Evolutionary conservation across 2,888 invertebrate genomes (phyloP), one percentile per base, ranked within the genome.

Genomic region (Drosophila cognata): DNA sequence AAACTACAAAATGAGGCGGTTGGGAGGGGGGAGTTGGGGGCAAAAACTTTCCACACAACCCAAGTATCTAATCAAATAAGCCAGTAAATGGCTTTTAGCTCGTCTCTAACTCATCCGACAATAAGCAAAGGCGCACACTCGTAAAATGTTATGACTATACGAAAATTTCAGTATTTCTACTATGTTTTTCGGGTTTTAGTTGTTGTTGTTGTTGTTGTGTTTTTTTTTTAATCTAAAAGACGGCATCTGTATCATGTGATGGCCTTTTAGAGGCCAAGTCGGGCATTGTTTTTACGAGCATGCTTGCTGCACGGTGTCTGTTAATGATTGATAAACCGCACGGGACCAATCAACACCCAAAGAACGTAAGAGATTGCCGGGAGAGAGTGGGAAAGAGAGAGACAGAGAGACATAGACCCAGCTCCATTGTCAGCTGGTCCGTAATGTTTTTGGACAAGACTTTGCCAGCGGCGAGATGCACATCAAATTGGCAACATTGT

Each of bases 241-340:
- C 82, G 71, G 70, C 74, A 84, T 81, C 79, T 84, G 79, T 84
- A 81, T 77, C 81, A 81, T 78, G 79, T 55, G 83, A 88, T 85
- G 88, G 88, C 73, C 90, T 82, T 84, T 89, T 82, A 89, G 84
- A 77, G 87, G 84, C 74, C 74, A 78, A 72, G 66, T 71, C 38
- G 71, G 63, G 67, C 81, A 67, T 81, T 84, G 71, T 57, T 88
- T 81, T 88, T 83, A 88, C 74, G 87, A 69, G 73, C 74, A 28
- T 41, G 35, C 16, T 46, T 10, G 36, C 28, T 35, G 29, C 35
- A 48, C 52, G 81, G 56, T 80, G 84, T 67, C 71, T 81, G 70
- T 90, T 86, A 84, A 89, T 90, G 90, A 89, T 87, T 86, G 89
- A 90, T 83, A 90, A 90, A 83, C 84, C 81, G 76, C 90, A 75